These are phyloP conservation scores for Prunella fulvescens DNA, from an alignment of 2,113 vertebrate genomes.

Conservation along the genomic window DNA sequence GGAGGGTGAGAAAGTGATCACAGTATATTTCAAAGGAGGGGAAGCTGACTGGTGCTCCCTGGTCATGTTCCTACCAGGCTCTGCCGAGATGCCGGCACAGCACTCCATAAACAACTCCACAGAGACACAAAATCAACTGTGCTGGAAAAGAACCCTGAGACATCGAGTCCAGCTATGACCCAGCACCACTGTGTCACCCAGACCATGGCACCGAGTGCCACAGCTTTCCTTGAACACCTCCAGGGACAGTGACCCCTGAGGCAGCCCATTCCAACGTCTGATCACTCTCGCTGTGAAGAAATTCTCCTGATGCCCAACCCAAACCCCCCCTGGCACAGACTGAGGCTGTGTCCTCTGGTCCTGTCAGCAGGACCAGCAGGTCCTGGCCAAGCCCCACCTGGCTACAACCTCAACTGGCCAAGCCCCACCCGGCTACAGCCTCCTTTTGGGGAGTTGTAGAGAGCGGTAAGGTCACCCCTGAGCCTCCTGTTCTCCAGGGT, in stretches of 20 bases:
- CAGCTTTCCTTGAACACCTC: neutral
- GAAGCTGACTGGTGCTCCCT: neutral
- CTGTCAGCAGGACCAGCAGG: no score
- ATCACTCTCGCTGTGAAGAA: neutral
- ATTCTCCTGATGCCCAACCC: neutral
- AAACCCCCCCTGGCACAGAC: neutral
- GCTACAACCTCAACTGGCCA: no score
- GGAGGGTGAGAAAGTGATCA: neutral
- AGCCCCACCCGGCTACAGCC: accelerated
- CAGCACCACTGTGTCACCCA: no score
- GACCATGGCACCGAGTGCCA: neutral
- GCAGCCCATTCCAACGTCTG: neutral
- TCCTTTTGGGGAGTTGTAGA: neutral
- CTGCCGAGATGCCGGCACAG: neutral
- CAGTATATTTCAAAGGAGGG: accelerated
- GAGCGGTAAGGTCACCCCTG: accelerated
- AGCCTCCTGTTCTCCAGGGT: neutral
- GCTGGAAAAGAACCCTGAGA: neutral
- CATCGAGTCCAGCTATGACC: neutral
- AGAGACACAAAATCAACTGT: neutral
- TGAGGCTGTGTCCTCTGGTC: neutral
- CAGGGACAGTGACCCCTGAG: neutral
- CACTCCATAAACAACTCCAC: no score
- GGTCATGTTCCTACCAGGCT: neutral
- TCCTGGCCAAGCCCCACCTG: neutral